These are phyloP conservation scores for Mormyrops attenuatus DNA, from an alignment of 2,797 vertebrate genomes.

Conservation along the genomic window DNA sequence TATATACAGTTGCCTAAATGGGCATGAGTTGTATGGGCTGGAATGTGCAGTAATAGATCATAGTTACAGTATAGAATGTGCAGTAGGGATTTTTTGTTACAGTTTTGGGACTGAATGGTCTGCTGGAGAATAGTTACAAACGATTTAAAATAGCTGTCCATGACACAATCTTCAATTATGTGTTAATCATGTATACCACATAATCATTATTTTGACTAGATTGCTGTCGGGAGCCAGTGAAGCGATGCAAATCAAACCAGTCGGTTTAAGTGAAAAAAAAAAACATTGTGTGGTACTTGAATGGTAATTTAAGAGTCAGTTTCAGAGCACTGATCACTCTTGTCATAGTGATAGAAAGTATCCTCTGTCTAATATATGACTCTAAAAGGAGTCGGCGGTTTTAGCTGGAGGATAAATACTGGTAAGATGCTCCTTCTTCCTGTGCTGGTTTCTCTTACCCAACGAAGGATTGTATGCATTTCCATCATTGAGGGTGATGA, in stretches of 20 bases:
- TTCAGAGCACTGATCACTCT: not conserved
- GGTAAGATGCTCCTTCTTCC: not conserved
- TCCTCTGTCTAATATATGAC: not conserved
- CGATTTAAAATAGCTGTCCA: not conserved
- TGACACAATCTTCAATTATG: not conserved
- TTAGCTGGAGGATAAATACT: not conserved
- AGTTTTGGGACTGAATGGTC: not conserved
- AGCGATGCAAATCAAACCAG: not conserved
- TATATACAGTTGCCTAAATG: not conserved
- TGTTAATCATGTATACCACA: not conserved
- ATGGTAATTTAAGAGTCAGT: not conserved
- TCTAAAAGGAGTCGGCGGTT: not conserved
- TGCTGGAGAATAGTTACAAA: not conserved
- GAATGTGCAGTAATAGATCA: not conserved
- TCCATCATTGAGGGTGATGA: slow-evolving; percentile 48
- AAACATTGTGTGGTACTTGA: not conserved
- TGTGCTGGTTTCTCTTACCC: slow-evolving; percentile 45
- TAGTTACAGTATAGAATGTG: not conserved
- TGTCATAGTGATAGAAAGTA: not conserved
- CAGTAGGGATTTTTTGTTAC: not conserved
- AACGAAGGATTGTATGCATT: slow-evolving; percentile 54
- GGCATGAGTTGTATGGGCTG: not conserved
- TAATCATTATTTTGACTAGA: not conserved
- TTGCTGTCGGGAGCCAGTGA: not conserved
- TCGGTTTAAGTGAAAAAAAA: not conserved